A percentile compares a stretch with the other conserved stretches of the same genome.
phyloP scores from a whole-genome alignment of 2,113 vertebrate genomes.

The Ceyx cyanopectus region DNA sequence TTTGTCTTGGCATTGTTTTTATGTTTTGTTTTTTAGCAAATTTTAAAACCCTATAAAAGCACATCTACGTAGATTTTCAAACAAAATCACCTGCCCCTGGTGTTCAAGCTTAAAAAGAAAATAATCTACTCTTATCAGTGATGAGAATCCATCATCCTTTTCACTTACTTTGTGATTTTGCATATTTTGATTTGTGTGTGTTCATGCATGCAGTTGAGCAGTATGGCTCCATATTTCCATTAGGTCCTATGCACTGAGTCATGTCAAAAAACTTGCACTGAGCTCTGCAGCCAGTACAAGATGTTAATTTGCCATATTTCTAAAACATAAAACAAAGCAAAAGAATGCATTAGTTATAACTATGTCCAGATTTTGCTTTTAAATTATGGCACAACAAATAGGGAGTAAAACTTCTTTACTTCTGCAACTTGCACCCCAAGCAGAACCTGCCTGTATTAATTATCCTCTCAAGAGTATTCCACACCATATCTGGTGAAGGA shows the following conservation, averaged over 20 bases:
- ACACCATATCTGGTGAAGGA: neutral
- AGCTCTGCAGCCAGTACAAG: conserved; percentile 91
- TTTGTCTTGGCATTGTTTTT: neutral
- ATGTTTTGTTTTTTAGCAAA: neutral
- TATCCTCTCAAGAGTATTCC: neutral
- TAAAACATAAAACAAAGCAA: conserved; percentile 81
- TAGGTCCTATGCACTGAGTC: conserved; percentile 90
- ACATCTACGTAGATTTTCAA: neutral
- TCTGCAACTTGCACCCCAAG: neutral
- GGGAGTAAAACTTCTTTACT: neutral
- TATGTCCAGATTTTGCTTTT: conserved; percentile 5
- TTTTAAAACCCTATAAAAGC: neutral
- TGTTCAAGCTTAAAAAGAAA: neutral
- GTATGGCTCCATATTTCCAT: conserved; percentile 91
- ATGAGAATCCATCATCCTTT: conserved; percentile 45
- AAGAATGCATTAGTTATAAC: conserved; percentile 59
- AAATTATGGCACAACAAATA: neutral
- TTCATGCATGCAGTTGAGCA: conserved; percentile 95
- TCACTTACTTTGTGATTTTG: conserved; percentile 83
- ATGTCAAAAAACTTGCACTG: conserved; percentile 95
- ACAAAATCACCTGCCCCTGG: neutral
- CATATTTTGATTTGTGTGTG: conserved; percentile 88
- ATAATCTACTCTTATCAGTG: conserved; percentile 11
- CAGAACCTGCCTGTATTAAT: neutral
- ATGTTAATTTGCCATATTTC: conserved; percentile 92